A percentile compares a stretch with the other conserved stretches of the same genome.
These are phyloP conservation scores for Dolichoris vasculosae DNA, from an alignment of 1,140 invertebrate species.

Conservation along the genomic window DNA sequence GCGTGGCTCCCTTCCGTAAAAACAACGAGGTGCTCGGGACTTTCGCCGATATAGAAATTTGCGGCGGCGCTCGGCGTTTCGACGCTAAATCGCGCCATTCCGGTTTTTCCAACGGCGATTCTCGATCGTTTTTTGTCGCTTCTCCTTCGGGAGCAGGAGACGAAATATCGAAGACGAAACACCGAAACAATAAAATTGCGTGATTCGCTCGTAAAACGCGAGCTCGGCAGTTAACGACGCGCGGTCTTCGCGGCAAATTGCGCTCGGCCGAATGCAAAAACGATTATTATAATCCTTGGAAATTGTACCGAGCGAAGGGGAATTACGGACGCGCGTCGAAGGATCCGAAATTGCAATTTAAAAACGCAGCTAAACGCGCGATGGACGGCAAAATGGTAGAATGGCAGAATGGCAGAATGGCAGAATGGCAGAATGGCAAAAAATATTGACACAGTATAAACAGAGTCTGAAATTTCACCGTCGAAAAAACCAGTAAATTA, in stretches of 20 bases:
- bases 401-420: no score
- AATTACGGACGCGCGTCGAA: not conserved
- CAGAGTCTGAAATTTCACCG: conserved; percentile 15
- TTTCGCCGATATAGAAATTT: not conserved
- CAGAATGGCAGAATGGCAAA: no score
- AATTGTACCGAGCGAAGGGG: not conserved
- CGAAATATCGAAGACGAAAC: not conserved
- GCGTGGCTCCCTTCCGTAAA: not conserved
- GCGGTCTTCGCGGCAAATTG: not conserved
- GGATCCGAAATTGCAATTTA: conserved; percentile 23
- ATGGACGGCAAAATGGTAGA: no score
- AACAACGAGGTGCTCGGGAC: not conserved
- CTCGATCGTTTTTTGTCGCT: not conserved
- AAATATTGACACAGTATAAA: conserved; percentile 47
- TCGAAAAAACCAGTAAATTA: conserved; percentile 39
- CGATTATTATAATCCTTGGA: not conserved
- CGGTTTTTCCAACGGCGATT: not conserved
- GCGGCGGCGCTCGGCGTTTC: no score
- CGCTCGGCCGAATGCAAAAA: not conserved
- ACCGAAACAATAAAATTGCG: conserved; percentile 2
- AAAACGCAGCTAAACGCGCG: conserved; percentile 13
- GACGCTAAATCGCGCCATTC: no score
- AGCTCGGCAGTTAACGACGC: not conserved
- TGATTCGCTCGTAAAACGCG: not conserved
- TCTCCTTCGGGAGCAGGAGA: not conserved